These are phyloP conservation scores for Linnaemya vulpina DNA, from an alignment of 2,888 invertebrate genomes.

Conservation along the genomic window DNA sequence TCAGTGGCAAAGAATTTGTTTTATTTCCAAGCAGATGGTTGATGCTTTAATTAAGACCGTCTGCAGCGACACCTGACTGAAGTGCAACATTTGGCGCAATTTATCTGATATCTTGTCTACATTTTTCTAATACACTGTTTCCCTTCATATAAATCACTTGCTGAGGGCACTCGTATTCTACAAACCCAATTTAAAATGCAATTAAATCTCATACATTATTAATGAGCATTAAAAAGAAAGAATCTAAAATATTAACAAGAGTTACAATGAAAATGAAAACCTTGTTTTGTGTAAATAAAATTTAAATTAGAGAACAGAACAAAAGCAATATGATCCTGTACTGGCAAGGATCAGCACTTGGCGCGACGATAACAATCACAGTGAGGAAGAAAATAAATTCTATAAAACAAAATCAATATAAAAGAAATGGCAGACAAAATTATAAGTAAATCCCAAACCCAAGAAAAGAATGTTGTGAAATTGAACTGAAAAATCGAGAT, in stretches of 20 bases:
- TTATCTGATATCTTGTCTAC: neutral
- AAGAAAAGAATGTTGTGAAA: constrained; percentile 43
- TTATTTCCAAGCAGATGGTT: neutral
- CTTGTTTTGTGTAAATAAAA: constrained; percentile 67
- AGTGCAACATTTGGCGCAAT: constrained; percentile 25
- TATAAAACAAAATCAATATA: neutral
- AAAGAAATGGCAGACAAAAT: constrained; percentile 70
- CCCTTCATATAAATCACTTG: neutral
- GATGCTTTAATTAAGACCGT: too few relatives aligned
- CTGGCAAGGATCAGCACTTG: constrained; percentile 71
- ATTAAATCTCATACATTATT: constrained; percentile 52
- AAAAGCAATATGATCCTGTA: constrained; percentile 61
- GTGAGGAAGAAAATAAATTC: constrained; percentile 54
- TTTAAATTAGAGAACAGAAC: constrained; percentile 55
- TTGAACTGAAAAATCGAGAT: constrained; percentile 62
- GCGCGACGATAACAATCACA: constrained; percentile 71
- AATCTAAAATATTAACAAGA: constrained; percentile 34
- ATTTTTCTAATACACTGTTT: neutral
- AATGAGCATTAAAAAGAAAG: constrained; percentile 30
- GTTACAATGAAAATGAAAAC: constrained; percentile 43
- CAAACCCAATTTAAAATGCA: neutral
- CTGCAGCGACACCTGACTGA: neutral
- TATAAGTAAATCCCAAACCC: constrained; percentile 65
- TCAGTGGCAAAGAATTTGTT: neutral
- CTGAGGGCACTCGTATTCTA: neutral